These are phyloP conservation scores for Melieria picta DNA, from an alignment of 2,888 invertebrate genomes.

Conservation along the genomic window DNA sequence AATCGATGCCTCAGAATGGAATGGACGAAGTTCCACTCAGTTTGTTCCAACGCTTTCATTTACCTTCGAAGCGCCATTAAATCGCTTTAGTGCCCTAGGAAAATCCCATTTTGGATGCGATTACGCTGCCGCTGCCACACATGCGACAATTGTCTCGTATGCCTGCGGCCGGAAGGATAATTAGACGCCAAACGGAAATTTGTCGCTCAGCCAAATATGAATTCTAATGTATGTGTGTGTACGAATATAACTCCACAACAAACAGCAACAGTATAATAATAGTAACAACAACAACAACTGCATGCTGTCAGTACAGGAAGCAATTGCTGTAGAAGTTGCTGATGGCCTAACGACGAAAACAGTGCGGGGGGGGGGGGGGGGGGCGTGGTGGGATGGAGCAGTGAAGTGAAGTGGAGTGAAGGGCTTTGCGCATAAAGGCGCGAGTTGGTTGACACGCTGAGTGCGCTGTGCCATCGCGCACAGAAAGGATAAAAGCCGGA, in stretches of 20 bases:
- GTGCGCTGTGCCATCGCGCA: constrained; percentile 14
- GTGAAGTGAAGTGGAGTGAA: background rate
- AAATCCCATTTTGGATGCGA: too few relatives aligned
- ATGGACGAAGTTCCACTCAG: too few relatives aligned
- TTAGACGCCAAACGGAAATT: constrained; percentile 17
- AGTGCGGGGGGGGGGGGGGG: too few relatives aligned
- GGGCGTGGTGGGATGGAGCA: too few relatives aligned
- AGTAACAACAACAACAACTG: background rate
- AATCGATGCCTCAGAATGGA: too few relatives aligned
- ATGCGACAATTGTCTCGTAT: background rate
- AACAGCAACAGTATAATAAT: constrained; percentile 18
- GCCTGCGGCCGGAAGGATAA: constrained; percentile 6
- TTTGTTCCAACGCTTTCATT: too few relatives aligned
- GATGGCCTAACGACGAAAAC: background rate
- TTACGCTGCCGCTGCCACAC: too few relatives aligned
- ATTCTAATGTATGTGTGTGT: background rate
- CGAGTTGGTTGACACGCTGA: constrained; percentile 20
- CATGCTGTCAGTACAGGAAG: constrained; percentile 11
- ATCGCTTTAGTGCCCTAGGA: too few relatives aligned
- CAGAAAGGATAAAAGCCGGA: constrained; percentile 45
- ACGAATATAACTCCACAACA: constrained; percentile 26
- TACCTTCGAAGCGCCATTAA: too few relatives aligned
- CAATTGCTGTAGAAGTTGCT: constrained; percentile 12
- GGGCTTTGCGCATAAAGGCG: background rate
- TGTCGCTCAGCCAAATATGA: background rate